These are phyloP conservation scores for Origma solitaria DNA, from an alignment of 2,113 vertebrate genomes.

Conservation along the genomic window DNA sequence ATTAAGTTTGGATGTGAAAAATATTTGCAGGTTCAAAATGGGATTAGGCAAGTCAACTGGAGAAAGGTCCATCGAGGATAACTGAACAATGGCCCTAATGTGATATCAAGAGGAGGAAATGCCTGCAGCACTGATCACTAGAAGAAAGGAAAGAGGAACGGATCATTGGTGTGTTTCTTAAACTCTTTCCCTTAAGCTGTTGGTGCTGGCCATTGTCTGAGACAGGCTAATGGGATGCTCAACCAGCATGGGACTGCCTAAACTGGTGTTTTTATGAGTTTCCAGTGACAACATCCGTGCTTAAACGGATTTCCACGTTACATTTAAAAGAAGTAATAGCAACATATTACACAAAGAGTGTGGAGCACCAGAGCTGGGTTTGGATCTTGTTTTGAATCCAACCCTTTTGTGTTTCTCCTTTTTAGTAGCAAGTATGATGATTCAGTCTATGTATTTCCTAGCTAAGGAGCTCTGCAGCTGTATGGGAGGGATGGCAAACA, in stretches of 20 bases:
- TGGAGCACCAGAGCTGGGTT: background rate
- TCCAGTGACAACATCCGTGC: background rate
- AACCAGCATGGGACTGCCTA: background rate
- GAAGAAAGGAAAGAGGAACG: background rate
- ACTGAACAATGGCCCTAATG: conserved; percentile 13
- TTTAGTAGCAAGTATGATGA: background rate
- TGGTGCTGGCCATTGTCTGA: background rate
- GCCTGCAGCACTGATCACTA: background rate
- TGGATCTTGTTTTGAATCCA: background rate
- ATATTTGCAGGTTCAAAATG: conserved; percentile 5
- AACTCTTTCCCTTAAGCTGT: background rate
- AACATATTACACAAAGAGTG: background rate
- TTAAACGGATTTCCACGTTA: background rate
- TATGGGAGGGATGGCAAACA: background rate
- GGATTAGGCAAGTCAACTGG: background rate
- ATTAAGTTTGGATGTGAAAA: background rate
- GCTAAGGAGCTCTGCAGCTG: background rate
- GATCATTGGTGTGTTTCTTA: background rate
- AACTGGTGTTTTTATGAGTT: background rate
- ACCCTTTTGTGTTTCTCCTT: background rate
- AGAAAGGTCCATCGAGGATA: conserved; percentile 31
- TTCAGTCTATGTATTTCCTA: background rate
- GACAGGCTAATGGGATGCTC: background rate
- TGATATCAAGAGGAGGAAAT: conserved; percentile 23
- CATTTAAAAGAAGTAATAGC: background rate